Evolutionary conservation across 2,113 vertebrate genomes (phyloP).

Genomic region (Ploceus nigricollis): DNA sequence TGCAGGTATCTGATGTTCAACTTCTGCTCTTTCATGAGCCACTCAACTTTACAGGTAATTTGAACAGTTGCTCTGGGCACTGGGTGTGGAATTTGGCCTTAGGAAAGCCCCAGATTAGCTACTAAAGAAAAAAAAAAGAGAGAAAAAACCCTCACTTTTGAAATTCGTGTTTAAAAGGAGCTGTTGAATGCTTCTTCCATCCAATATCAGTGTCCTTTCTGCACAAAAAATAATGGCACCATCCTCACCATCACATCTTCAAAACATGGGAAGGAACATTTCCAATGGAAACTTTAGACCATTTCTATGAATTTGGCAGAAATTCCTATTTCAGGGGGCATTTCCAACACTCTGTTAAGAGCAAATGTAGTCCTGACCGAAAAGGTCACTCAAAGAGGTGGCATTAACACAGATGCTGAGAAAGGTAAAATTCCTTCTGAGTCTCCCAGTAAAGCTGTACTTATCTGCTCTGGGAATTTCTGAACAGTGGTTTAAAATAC

Average conservation of each 20-base stretch:
- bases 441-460: background rate
- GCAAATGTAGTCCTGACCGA: background rate
- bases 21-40: background rate
- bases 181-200: background rate
- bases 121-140: background rate
- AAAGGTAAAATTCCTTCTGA: background rate
- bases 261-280: background rate
- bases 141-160: background rate
- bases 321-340: background rate
- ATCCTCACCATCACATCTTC: background rate
- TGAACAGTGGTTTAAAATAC: background rate
- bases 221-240: background rate
- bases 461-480: background rate
- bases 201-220: background rate
- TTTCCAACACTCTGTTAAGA: background rate
- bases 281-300: background rate
- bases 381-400: background rate
- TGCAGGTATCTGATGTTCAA: background rate
- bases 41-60: background rate
- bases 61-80: background rate
- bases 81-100: background rate
- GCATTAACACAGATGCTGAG: background rate
- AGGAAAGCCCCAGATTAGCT: background rate
- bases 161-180: conserved; percentile 9
- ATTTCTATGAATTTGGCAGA: conserved; percentile 16